Conservation (phyloP, 2,888 invertebrate species). For the Drosophila paranaensis region DNA sequence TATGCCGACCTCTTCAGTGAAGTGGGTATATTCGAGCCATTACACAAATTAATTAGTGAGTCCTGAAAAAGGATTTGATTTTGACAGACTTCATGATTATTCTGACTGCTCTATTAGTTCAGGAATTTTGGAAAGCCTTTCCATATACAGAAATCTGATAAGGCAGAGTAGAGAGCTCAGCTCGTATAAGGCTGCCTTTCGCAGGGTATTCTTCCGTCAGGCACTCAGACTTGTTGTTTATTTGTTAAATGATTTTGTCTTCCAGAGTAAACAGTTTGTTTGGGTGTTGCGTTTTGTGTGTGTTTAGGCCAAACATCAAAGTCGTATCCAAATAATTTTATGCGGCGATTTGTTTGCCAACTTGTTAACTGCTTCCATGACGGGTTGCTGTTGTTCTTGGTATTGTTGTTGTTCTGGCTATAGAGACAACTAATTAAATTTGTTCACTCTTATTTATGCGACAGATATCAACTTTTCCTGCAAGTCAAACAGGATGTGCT, state of each 20-base stretch:
- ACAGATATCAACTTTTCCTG: slow-evolving; percentile 97
- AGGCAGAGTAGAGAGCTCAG: not conserved
- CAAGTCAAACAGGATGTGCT: slow-evolving; percentile 98
- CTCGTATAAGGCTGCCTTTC: not conserved
- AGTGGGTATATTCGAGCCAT: not conserved
- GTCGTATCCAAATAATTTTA: slow-evolving; percentile 57
- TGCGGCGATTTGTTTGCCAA: slow-evolving; percentile 62
- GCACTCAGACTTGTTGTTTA: slow-evolving; percentile 11
- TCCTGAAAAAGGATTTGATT: not conserved
- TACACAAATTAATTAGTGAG: not conserved
- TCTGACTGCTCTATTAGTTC: not conserved
- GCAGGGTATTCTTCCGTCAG: slow-evolving; percentile 3
- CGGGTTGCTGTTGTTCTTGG: not conserved
- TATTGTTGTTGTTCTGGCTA: slow-evolving; percentile 19
- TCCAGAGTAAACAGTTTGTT: slow-evolving; percentile 57
- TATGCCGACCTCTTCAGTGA: slow-evolving; percentile 32
- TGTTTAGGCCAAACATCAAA: slow-evolving; percentile 66
- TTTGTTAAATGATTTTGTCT: slow-evolving; percentile 45
- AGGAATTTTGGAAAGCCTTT: not conserved
- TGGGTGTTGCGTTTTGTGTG: slow-evolving; percentile 46
- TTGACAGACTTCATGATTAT: not conserved
- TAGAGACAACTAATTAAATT: slow-evolving; percentile 62
- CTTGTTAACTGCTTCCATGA: slow-evolving; percentile 54
- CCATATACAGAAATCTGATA: not conserved
- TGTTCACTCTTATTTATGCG: slow-evolving; percentile 40